phyloP scores from a whole-genome alignment of 2,888 invertebrate species.

The Carterocephalus palaemon region DNA sequence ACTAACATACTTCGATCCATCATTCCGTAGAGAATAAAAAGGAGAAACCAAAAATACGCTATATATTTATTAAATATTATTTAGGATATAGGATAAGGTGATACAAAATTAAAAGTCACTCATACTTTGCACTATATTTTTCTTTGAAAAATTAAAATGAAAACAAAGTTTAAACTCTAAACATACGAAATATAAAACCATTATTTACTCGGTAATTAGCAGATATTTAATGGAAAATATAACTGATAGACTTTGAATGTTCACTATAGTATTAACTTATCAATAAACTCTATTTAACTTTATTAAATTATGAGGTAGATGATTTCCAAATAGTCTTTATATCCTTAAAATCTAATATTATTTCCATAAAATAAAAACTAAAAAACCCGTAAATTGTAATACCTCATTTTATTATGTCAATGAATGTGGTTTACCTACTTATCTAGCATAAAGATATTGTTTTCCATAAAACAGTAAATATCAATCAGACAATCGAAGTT shows the following conservation, averaged over 20 bases:
- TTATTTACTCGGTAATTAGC: conserved; percentile 61
- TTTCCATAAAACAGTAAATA: too few species aligned
- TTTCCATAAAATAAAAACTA: conserved; percentile 45
- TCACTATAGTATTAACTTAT: conserved; percentile 65
- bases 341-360: conserved; percentile 58
- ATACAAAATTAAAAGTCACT: conserved; percentile 12
- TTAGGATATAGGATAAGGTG: not conserved
- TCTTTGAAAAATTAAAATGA: conserved; percentile 71
- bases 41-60: too few species aligned
- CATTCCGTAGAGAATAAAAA: too few species aligned
- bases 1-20: too few species aligned
- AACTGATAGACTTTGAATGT: conserved; percentile 68
- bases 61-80: too few species aligned
- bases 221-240: conserved; percentile 52
- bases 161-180: conserved; percentile 75
- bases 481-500: too few species aligned
- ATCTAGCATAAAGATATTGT: too few species aligned
- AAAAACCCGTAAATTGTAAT: conserved; percentile 46
- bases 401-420: conserved; percentile 33
- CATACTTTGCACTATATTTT: conserved; percentile 62
- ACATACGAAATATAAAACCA: conserved; percentile 60
- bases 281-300: conserved; percentile 69
- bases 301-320: conserved; percentile 77
- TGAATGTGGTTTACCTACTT: conserved; percentile 7
- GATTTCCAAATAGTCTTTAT: conserved; percentile 74